Evolutionary conservation across 2,797 vertebrate species (phyloP).

Genomic region (Alfaro cultratus): DNA sequence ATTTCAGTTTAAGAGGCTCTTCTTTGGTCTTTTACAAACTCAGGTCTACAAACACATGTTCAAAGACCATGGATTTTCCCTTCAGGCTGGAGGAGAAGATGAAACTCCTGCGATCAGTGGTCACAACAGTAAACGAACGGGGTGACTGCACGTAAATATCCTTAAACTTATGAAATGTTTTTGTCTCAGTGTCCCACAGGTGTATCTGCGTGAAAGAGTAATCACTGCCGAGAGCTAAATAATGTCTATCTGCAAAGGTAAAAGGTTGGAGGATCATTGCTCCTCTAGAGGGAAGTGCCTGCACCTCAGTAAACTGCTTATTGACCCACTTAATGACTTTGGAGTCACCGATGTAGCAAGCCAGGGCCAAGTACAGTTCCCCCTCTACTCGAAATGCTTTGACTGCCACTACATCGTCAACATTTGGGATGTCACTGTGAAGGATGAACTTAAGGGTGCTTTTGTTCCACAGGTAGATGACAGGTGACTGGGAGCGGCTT

Average conservation of each 20-base stretch:
- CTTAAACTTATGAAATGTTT: constrained; percentile 91
- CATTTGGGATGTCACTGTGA: constrained; percentile 88
- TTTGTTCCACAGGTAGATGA: constrained; percentile 95
- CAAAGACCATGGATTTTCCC: constrained; percentile 96
- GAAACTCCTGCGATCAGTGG: constrained; percentile 91
- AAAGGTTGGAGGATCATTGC: constrained; percentile 96
- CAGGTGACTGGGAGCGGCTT: constrained; percentile 92
- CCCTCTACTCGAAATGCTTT: constrained; percentile 90
- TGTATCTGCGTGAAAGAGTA: constrained; percentile 98
- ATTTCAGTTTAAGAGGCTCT: constrained; percentile 9
- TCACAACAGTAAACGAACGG: constrained; percentile 91
- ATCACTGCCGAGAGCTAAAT: constrained; percentile 95
- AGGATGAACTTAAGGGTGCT: constrained; percentile 89
- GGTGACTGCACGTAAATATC: constrained; percentile 97
- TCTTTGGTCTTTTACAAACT: constrained; percentile 76
- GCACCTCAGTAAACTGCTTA: constrained; percentile 92
- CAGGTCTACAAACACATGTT: constrained; percentile 91
- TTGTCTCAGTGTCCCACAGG: constrained; percentile 90
- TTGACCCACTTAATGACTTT: constrained; percentile 92
- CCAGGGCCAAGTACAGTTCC: constrained; percentile 88
- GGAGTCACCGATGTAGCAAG: constrained; percentile 97
- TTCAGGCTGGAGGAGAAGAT: constrained; percentile 97
- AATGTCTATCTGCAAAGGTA: constrained; percentile 87
- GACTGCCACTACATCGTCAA: constrained; percentile 92
- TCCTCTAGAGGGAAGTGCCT: constrained; percentile 94